A percentile compares a stretch with the other conserved stretches of the same genome.
phyloP scores from a whole-genome alignment of 1,140 invertebrate species.

The Phenacoccus solenopsis region DNA sequence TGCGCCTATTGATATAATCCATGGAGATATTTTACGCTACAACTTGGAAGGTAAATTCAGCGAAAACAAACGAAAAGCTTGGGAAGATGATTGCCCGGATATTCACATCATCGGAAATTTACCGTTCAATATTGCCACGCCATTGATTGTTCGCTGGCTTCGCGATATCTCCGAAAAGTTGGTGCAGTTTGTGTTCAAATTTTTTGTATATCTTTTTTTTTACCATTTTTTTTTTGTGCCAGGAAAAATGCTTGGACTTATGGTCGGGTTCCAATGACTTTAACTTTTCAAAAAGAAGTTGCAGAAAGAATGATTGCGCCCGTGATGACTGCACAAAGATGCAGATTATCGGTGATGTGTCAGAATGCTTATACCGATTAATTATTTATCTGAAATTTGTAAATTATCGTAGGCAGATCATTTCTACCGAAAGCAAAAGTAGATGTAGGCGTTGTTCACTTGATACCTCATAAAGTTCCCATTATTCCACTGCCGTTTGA shows the following conservation, averaged over 20 bases:
- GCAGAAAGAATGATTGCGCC: constrained; percentile 77
- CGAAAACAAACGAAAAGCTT: constrained; percentile 40
- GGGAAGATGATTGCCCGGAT: constrained; percentile 49
- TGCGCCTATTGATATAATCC: constrained; percentile 59
- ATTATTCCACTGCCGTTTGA: constrained; percentile 66
- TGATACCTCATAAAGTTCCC: constrained; percentile 66
- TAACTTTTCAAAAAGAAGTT: constrained; percentile 96
- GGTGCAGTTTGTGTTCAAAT: background rate
- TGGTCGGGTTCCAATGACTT: constrained; percentile 73
- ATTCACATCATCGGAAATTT: constrained; percentile 92
- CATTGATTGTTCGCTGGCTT: constrained; percentile 81
- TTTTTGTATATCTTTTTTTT: no score
- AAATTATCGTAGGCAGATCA: constrained; percentile 42
- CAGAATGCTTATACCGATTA: constrained; percentile 46
- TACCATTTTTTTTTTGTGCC: no score
- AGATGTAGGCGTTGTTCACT: constrained; percentile 85
- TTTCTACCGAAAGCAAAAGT: constrained; percentile 93
- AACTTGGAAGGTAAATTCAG: constrained; percentile 62
- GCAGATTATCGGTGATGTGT: constrained; percentile 84
- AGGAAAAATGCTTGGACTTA: constrained; percentile 61
- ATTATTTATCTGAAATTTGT: background rate
- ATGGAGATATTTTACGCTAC: constrained; percentile 73
- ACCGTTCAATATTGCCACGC: constrained; percentile 92
- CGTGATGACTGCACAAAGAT: constrained; percentile 50
- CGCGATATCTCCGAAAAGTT: constrained; percentile 58